A percentile compares a stretch with the other conserved stretches of the same genome.
These are phyloP conservation scores for Hyphantria cunea DNA, from an alignment of 1,140 invertebrate genomes.

Conservation along the genomic window DNA sequence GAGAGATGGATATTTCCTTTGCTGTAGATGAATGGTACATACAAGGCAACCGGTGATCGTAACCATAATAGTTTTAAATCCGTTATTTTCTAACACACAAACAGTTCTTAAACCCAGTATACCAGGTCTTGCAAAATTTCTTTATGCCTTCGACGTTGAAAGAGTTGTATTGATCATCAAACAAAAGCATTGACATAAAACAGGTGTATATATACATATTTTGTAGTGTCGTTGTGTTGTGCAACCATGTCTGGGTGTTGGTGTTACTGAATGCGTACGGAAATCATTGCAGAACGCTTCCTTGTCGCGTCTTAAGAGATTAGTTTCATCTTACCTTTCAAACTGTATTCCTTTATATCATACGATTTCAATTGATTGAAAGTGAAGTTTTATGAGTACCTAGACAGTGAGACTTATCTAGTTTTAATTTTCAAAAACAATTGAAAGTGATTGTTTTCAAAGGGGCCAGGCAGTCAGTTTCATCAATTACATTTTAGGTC, in stretches of 20 bases:
- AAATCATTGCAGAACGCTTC: constrained; percentile 46
- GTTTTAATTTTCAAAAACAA: too few relatives aligned
- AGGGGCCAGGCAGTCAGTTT: constrained; percentile 37
- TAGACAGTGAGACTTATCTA: too few relatives aligned
- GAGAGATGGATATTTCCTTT: too few relatives aligned
- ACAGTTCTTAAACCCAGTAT: not conserved
- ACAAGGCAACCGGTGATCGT: too few relatives aligned
- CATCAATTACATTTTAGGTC: constrained; percentile 78
- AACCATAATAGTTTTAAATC: too few relatives aligned
- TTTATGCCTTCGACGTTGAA: constrained; percentile 31
- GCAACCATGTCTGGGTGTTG: constrained; percentile 42
- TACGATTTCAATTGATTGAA: too few relatives aligned
- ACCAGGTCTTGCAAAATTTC: constrained; percentile 35
- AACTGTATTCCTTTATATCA: not conserved
- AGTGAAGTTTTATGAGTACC: too few relatives aligned
- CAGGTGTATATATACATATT: constrained; percentile 23
- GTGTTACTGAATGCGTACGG: constrained; percentile 31
- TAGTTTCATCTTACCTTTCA: constrained; percentile 27
- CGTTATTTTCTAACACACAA: not conserved
- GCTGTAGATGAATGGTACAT: too few relatives aligned
- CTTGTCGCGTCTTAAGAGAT: constrained; percentile 36
- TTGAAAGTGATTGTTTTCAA: not conserved
- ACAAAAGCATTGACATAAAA: constrained; percentile 40
- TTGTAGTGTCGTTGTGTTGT: constrained; percentile 34
- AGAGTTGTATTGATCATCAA: constrained; percentile 33